Evolutionary conservation across 2,888 invertebrate genomes (phyloP), one percentile per base, ranked within the genome.

Genomic region (Arge pagana): DNA sequence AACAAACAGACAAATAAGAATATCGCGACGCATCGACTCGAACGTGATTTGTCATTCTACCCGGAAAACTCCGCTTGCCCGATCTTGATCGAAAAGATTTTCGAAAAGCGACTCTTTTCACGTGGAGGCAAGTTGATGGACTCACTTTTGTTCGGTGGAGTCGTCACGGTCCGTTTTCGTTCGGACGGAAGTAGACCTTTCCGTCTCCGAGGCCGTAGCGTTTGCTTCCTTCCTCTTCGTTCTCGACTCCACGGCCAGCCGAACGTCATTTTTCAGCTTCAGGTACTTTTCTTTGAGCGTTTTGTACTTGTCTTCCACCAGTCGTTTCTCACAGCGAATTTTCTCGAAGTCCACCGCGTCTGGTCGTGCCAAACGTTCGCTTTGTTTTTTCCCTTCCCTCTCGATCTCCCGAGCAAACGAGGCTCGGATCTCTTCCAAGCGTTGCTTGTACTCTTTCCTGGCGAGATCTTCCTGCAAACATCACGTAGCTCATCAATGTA

Each of bases 271-370:
- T 72, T 92, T 92, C 50, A 93, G 77, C 10, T 88, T 80, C 16
- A 87, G 82, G 65, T 92, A 91, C 74, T 92, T 92, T 68, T 90
- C 90, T 73, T 91, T 91, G 43, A 92, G 79, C 50, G 87, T 87
- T 40, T 84, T 81, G 70, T 92, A 92, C 70, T 92, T 92, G 62
- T 90, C 89, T 60, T 87, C 86, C 2, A 90, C 68, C 35, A 87
- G 70, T n/a, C 87, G 79, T 63, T 86, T 86, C 66, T 88, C 87
- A 65, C 85, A 86, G 3, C 86, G 80, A 50, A 87, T 76, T 68
- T 86, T 86, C 63, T 87, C 87, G 62, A 81, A 86, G 21, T 78
- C 78, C 5, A 71, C 64, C 26, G 63, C 71, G 8, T 76, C 76
- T 41, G 76, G 74, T 11, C 70, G 65, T 2, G 63, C 48, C 2